A percentile compares a stretch with the other conserved stretches of the same genome.
phyloP scores from a whole-genome alignment of 1,140 invertebrate genomes.

The Schlechtendalia chinensis region DNA sequence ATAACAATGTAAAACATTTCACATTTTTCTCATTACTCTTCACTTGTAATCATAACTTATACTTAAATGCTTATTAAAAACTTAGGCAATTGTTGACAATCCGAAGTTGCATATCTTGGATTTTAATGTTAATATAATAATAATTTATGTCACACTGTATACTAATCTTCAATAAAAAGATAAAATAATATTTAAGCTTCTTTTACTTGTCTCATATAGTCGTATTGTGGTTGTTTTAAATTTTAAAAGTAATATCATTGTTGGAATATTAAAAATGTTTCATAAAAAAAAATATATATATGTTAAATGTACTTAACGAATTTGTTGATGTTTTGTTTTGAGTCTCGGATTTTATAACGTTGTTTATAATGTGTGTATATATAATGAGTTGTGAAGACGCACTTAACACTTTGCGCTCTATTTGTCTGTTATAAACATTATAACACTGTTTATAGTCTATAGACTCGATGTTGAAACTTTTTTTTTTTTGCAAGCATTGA shows the following conservation, averaged over 20 bases:
- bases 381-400: conserved; percentile 41
- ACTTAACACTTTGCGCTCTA: conserved; percentile 34
- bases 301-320: conserved; percentile 39
- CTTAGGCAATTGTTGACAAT: conserved; percentile 48
- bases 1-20: conserved; percentile 16
- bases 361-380: conserved; percentile 43
- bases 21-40: conserved; percentile 28
- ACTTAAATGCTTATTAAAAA: conserved; percentile 21
- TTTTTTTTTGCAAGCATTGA: neutral
- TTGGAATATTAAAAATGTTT: conserved; percentile 31
- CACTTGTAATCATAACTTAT: conserved; percentile 35
- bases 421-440: conserved; percentile 23
- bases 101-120: conserved; percentile 48
- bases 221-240: conserved; percentile 6
- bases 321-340: conserved; percentile 44
- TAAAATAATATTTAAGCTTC: conserved; percentile 10
- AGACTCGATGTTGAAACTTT: neutral
- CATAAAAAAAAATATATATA: conserved; percentile 2
- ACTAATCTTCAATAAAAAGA: conserved; percentile 15
- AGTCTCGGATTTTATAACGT: conserved; percentile 42
- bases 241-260: conserved; percentile 19
- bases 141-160: conserved; percentile 2
- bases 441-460: conserved; percentile 3
- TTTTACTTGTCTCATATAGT: conserved; percentile 24
- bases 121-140: conserved; percentile 23